Conservation (phyloP, 1,140 invertebrate genomes). For the Ostrea denselamellosa region DNA sequence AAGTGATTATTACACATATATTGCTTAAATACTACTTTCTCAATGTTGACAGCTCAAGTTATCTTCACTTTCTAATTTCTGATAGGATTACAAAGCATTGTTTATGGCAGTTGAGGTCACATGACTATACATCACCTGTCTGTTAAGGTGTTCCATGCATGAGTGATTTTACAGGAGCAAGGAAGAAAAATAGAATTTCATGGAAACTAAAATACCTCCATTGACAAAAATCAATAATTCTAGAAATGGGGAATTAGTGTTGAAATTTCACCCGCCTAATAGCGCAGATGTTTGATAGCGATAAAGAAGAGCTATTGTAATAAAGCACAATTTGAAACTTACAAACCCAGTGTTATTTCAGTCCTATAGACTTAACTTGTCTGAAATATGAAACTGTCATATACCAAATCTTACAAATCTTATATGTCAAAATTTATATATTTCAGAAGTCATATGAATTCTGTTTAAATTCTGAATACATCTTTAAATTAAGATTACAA, state of each 20-base stretch:
- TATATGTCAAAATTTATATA: too few species aligned
- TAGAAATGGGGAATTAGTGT: not conserved
- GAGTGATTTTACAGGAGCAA: conserved; percentile 19
- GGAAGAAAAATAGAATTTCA: conserved; percentile 12
- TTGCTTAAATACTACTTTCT: not conserved
- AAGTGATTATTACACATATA: conserved; percentile 29
- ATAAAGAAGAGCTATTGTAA: not conserved
- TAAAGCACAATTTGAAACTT: not conserved
- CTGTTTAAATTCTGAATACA: too few species aligned
- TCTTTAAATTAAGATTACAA: too few species aligned
- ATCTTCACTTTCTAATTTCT: not conserved
- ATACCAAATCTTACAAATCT: too few species aligned
- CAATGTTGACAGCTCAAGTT: conserved; percentile 28
- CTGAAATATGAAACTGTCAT: too few species aligned
- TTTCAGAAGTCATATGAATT: too few species aligned
- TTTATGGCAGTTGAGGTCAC: conserved; percentile 28
- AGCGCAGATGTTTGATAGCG: conserved; percentile 2
- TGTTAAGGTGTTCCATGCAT: not conserved
- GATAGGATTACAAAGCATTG: conserved; percentile 37
- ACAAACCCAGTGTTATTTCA: not conserved
- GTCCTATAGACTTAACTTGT: not conserved
- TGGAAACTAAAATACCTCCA: not conserved
- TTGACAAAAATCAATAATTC: conserved; percentile 36
- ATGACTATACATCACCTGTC: conserved; percentile 18
- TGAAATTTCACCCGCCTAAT: not conserved